phyloP scores from a whole-genome alignment of 1,140 invertebrate genomes.

The Cotesia typhae region DNA sequence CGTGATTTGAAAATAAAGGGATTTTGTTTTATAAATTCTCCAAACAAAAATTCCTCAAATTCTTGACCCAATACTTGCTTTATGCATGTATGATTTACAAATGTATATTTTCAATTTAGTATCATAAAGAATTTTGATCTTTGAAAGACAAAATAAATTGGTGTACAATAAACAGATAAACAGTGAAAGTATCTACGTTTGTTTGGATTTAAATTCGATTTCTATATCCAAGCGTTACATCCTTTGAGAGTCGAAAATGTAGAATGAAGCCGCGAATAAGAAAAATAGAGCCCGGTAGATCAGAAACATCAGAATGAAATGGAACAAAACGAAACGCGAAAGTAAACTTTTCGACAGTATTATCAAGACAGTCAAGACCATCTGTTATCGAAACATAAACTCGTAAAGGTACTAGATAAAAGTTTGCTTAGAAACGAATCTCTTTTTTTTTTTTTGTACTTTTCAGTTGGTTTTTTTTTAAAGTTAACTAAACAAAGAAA shows the following conservation, averaged over 20 bases:
- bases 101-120: too few species aligned
- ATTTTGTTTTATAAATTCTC: too few species aligned
- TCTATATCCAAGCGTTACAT: too few species aligned
- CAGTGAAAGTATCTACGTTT: too few species aligned
- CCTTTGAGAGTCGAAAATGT: background rate
- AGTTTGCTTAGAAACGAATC: slow-evolving; percentile 2
- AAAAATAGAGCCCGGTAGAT: background rate
- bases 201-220: too few species aligned
- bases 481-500: slow-evolving; percentile 11
- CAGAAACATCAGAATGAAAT: background rate
- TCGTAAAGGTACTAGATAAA: slow-evolving; percentile 1
- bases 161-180: too few species aligned
- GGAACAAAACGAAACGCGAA: background rate
- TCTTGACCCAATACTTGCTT: too few species aligned
- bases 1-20: too few species aligned
- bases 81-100: too few species aligned
- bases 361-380: slow-evolving; percentile 5
- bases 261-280: background rate
- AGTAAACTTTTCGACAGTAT: slow-evolving; percentile 8
- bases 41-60: too few species aligned
- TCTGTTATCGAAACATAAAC: slow-evolving; percentile 11
- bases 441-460: slow-evolving; percentile 1
- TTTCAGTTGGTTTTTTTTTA: background rate
- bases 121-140: too few species aligned
- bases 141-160: too few species aligned